phyloP scores from a whole-genome alignment of 2,797 vertebrate genomes.

The Pseudopleuronectes americanus region DNA sequence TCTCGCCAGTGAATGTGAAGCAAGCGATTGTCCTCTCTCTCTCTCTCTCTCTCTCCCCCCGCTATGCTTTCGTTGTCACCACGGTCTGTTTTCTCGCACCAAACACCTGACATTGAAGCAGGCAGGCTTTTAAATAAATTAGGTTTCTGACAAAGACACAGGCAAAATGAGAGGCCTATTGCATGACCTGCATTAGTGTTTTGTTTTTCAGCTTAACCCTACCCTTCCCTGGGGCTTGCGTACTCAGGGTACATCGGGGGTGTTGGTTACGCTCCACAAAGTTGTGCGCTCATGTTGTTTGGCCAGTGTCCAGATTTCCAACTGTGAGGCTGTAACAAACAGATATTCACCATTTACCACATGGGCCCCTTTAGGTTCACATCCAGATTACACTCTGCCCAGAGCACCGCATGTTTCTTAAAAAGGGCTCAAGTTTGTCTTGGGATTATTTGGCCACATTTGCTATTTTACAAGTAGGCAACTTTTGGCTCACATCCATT shows the following conservation, averaged over 20 bases:
- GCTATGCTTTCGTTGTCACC: constrained; percentile 53
- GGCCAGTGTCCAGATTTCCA: constrained; percentile 11
- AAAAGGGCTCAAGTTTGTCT: no score
- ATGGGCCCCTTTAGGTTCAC: no score
- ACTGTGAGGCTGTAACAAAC: constrained; percentile 10
- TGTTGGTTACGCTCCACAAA: constrained; percentile 72
- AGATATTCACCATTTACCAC: no score
- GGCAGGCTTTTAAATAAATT: constrained; percentile 81
- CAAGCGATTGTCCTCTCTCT: constrained; percentile 59
- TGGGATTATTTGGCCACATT: no score
- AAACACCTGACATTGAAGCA: constrained; percentile 56
- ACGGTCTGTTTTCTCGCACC: constrained; percentile 72
- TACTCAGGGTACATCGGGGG: constrained; percentile 59
- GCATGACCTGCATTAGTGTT: constrained; percentile 72
- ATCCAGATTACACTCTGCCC: no score
- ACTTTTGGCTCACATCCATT: no score
- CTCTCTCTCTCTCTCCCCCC: constrained; percentile 28
- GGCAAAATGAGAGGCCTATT: constrained; percentile 76
- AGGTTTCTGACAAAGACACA: constrained; percentile 70
- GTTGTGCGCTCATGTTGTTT: constrained; percentile 42
- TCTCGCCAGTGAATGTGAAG: constrained; percentile 55
- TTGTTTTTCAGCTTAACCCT: constrained; percentile 73
- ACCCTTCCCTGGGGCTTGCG: constrained; percentile 66
- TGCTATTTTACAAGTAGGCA: no score
- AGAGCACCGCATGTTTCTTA: no score